A percentile compares a stretch with the other conserved stretches of the same genome.
Evolutionary conservation across 2,113 vertebrate genomes (phyloP).

Genomic region (Camelus bactrianus): DNA sequence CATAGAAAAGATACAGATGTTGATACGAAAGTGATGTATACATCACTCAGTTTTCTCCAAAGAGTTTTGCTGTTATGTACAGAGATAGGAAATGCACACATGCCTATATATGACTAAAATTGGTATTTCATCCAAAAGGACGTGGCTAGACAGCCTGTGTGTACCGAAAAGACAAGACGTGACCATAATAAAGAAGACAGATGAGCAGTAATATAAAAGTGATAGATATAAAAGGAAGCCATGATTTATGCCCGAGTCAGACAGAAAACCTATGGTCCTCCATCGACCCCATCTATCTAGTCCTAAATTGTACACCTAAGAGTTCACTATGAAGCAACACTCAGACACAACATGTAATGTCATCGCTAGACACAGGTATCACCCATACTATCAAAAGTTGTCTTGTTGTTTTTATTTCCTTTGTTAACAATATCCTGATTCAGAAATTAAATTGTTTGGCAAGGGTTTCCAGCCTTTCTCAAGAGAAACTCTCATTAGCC

Average conservation of each 20-base stretch:
- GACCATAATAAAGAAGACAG: slow-evolving; percentile 40
- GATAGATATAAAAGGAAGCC: not conserved
- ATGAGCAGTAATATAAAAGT: slow-evolving; percentile 8
- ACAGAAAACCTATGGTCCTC: slow-evolving; percentile 10
- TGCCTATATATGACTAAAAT: not conserved
- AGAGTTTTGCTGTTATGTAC: not conserved
- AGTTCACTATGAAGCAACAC: not conserved
- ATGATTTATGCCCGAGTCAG: slow-evolving; percentile 1
- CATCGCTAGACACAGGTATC: not conserved
- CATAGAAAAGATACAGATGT: not conserved
- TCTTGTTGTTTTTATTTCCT: slow-evolving; percentile 50
- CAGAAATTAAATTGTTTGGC: slow-evolving; percentile 80
- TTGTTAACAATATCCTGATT: slow-evolving; percentile 62
- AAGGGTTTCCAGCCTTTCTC: slow-evolving; percentile 62
- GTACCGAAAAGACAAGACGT: slow-evolving; percentile 23
- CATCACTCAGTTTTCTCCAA: not conserved
- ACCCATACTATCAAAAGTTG: not conserved
- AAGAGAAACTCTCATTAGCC: slow-evolving; percentile 76
- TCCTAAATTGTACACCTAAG: not conserved
- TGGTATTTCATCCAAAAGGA: not conserved
- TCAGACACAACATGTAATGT: not conserved
- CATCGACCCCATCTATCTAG: not conserved
- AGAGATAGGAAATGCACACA: not conserved
- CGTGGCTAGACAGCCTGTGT: not conserved
- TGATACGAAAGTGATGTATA: not conserved